Percentiles rank a stretch among this genome's conserved stretches.
Evolutionary conservation across 2,797 vertebrate genomes (phyloP).

Genomic region (Neosilurus mollespiculum): DNA sequence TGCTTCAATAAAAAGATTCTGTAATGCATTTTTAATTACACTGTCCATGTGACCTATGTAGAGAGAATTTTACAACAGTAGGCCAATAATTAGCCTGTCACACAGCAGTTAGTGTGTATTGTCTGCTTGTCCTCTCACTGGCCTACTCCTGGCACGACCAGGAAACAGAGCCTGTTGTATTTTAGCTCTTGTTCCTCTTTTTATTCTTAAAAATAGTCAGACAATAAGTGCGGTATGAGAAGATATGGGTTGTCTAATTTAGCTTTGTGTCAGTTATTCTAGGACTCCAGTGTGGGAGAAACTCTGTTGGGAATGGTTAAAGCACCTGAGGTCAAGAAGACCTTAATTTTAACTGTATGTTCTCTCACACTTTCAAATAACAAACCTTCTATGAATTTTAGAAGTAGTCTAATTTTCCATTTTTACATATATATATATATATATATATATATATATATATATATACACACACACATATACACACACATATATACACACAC

Average conservation of each 20-base stretch:
- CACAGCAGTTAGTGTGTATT: slow-evolving; percentile 94
- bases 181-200: slow-evolving; percentile 77
- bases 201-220: slow-evolving; percentile 67
- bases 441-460: background rate
- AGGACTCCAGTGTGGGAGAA: slow-evolving; percentile 72
- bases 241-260: slow-evolving; percentile 79
- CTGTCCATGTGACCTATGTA: slow-evolving; percentile 97
- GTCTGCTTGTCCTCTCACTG: slow-evolving; percentile 88
- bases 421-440: background rate
- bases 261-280: slow-evolving; percentile 78
- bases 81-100: slow-evolving; percentile 98
- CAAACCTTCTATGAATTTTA: background rate
- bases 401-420: slow-evolving; percentile 8
- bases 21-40: slow-evolving; percentile 99
- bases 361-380: slow-evolving; percentile 36
- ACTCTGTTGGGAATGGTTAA: slow-evolving; percentile 77
- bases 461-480: background rate
- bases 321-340: slow-evolving; percentile 80
- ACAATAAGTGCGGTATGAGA: slow-evolving; percentile 78
- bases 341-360: slow-evolving; percentile 63
- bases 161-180: slow-evolving; percentile 85
- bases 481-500: no score
- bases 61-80: slow-evolving; percentile 96
- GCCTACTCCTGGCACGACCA: slow-evolving; percentile 84
- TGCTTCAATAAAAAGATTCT: slow-evolving; percentile 98